phyloP scores from a whole-genome alignment of 2,888 invertebrate genomes.

The Eudemis profundana region DNA sequence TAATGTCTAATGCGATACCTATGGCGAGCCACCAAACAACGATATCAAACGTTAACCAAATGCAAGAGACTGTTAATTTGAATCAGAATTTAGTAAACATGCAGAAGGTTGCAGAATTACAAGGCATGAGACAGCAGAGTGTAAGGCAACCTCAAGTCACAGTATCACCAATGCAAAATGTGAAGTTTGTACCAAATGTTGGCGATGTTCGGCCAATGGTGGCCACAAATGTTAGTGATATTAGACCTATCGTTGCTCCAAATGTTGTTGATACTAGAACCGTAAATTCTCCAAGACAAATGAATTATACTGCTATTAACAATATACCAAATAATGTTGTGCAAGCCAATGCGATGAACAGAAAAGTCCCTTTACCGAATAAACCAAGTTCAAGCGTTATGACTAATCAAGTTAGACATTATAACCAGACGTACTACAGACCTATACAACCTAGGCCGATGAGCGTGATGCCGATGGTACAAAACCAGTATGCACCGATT shows the following conservation, averaged over 20 bases:
- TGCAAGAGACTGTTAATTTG: slow-evolving; percentile 33
- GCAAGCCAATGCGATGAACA: slow-evolving; percentile 28
- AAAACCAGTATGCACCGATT: slow-evolving; percentile 28
- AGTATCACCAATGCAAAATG: slow-evolving; percentile 37
- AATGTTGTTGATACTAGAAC: slow-evolving; percentile 23
- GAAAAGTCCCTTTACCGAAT: slow-evolving; percentile 42
- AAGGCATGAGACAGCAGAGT: slow-evolving; percentile 32
- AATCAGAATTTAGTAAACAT: slow-evolving; percentile 40
- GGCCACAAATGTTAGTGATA: slow-evolving; percentile 8
- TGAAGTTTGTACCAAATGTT: slow-evolving; percentile 22
- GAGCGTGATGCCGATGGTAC: slow-evolving; percentile 27
- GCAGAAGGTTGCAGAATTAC: slow-evolving; percentile 37
- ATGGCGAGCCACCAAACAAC: slow-evolving; percentile 44
- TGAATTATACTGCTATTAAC: neutral
- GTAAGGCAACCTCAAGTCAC: slow-evolving; percentile 38
- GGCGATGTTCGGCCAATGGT: slow-evolving; percentile 11
- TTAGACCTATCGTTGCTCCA: neutral
- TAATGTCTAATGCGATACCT: slow-evolving; percentile 36
- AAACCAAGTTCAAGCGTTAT: slow-evolving; percentile 48
- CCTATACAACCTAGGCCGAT: slow-evolving; percentile 68
- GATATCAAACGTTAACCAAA: slow-evolving; percentile 40
- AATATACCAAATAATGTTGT: slow-evolving; percentile 27
- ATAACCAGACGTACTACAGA: slow-evolving; percentile 58
- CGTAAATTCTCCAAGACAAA: slow-evolving; percentile 19
- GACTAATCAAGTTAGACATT: slow-evolving; percentile 52